Base-by-base conservation (phyloP, 2,797 vertebrate species). In the Helostoma temminkii region DNA sequence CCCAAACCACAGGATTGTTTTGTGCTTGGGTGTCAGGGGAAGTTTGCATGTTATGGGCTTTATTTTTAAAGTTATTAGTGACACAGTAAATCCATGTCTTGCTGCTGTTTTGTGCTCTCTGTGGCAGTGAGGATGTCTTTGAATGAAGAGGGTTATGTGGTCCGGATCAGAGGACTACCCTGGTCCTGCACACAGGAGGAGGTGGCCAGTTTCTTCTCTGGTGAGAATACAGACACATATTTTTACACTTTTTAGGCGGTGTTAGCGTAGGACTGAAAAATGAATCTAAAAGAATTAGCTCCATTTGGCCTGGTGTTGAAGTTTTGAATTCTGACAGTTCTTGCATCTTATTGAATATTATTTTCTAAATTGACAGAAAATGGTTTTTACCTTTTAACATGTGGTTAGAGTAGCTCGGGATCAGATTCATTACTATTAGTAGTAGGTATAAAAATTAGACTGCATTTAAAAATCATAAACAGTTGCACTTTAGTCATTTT, bases 171-270 rank as follows among this genome's bases (percentile, higher is more conserved):
- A 81, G 95, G 95, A 62, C 88, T 96, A 43, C 95, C 95, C 6
- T 96, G 95, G 95, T 93, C 95, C 72, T 96, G 95, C 84, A 94
- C 94, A 1, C 93, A 93, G 69, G 93, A 94, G 30, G 95, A 96
- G 77, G 94, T 96, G 43, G 89, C 93, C 63, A 87, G 93, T 75
- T 96, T 96, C 80, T 96, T 96, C 69, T 95, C 94, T 82, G 95
- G 95, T 96, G 62, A 80, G 80, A 61, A 50, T 0, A 60, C 30
- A 50, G 28, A 16, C 14, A 3, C 19, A 43, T 0, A 3, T 53
- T 6, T 39, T 55, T 47, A 58, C n/a, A 53, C 8, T 19, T n/a
- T 36, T 5, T 49, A 1, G 39, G 45, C 6, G 18, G 1, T 26
- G 14, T 47, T 47, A 39, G n/a, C n/a, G n/a, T n/a, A n/a, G n/a